Base-by-base conservation (phyloP, 1,140 invertebrate genomes). In the Drosophila parvula region DNA sequence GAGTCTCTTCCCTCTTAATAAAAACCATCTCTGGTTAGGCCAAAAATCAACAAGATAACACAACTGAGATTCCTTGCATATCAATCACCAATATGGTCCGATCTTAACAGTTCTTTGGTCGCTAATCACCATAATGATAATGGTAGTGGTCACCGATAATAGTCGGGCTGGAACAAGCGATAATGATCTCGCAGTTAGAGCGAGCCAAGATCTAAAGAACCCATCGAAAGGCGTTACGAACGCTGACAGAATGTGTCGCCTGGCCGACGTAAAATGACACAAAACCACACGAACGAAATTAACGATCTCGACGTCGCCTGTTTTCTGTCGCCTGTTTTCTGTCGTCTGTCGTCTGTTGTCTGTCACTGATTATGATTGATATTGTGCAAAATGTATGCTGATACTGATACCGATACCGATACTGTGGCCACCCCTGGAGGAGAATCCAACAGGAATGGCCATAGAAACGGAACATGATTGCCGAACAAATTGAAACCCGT, bases 131-230 rank as follows among this genome's bases (percentile, higher is more conserved):
- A 50, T 48, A 64, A 60, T 75, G 40, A 38, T 48, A 67, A 67
- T 76, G 58, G 67, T 81, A 69, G 28, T 28, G 45, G 28, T 40
- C 16, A 22, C 38, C 38, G 43, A 75, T 79, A 81, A 86, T 79
- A 56, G 51, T 32, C 68, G 48, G 44, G 65, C 55, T 55, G 51
- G 18, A 55, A 60, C 64, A 45, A 82, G 70, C 75, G 75, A 79
- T 85, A 85, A 85, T 86, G 82, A 63, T 69, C 73, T 67, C 9
- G 74, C 38, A 70, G 60, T 65, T 69, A 69, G 34, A 55, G 51
- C 7, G 6, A 34, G 4, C n/a, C 30, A 7, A 34, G 32, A 36
- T 1, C 32, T 16, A 22, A 51, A 5, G n/a, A 12, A 5, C 2
- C 51, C 51, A 55, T 38, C 34, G 12, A 40, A 55, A 55, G 67